Evolutionary conservation across 2,113 vertebrate genomes (phyloP).

Genomic region (Ictalurus furcatus): DNA sequence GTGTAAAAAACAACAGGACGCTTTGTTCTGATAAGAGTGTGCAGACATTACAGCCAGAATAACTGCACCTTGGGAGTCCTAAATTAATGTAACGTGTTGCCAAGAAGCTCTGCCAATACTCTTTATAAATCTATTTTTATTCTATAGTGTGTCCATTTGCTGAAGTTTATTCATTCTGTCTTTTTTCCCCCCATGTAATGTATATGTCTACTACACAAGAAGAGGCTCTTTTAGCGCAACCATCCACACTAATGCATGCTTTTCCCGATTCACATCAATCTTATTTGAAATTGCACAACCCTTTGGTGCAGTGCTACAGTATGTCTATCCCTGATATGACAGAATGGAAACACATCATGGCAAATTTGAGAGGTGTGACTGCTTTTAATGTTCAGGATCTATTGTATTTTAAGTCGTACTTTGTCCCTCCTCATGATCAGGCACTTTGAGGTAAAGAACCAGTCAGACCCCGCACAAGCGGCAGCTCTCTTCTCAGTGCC

Average conservation of each 20-base stretch:
- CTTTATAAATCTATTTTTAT: not conserved
- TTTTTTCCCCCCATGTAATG: not conserved
- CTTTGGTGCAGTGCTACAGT: not conserved
- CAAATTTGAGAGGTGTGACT: not conserved
- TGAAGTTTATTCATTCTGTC: not conserved
- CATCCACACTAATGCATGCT: not conserved
- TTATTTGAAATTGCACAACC: not conserved
- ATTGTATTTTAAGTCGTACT: not conserved
- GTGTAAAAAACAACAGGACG: not conserved
- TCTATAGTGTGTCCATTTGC: not conserved
- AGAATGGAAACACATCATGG: not conserved
- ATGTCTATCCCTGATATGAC: not conserved
- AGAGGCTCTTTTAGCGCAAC: not conserved
- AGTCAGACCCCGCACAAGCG: conserved; percentile 16
- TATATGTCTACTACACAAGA: not conserved
- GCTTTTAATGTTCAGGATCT: not conserved
- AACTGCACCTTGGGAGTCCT: not conserved
- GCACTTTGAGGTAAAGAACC: conserved; percentile 80
- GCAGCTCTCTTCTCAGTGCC: conserved; percentile 82
- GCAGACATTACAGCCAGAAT: not conserved
- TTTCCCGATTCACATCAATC: not conserved
- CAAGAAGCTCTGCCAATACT: not conserved
- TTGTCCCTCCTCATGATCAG: conserved; percentile 59
- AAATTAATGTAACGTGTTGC: not conserved
- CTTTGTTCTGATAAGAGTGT: not conserved